Percentiles rank a stretch among this genome's conserved stretches.
Evolutionary conservation across 2,797 vertebrate genomes (phyloP).

Genomic region (Cheracebus regulus): DNA sequence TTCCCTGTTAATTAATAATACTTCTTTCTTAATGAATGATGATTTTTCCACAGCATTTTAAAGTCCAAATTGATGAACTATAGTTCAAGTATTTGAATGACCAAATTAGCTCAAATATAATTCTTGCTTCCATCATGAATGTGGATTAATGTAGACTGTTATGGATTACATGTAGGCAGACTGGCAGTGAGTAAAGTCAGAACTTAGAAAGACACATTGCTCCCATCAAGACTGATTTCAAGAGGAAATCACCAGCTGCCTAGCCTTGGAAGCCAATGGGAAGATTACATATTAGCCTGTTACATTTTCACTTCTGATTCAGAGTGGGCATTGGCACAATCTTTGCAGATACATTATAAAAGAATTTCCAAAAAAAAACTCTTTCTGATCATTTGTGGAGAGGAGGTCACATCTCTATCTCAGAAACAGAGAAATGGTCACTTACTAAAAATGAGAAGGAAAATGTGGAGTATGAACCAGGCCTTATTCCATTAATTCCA

Average conservation of each 20-base stretch:
- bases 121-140: not conserved
- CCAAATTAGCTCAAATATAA: constrained; percentile 5
- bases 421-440: not conserved
- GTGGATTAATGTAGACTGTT: not conserved
- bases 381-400: not conserved
- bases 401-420: not conserved
- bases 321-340: not conserved
- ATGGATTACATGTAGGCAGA: not conserved
- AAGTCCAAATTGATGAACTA: not conserved
- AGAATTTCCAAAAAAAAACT: not conserved
- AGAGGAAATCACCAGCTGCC: not conserved
- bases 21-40: not conserved
- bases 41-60: not conserved
- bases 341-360: not conserved
- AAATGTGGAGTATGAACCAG: not conserved
- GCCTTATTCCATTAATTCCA: not conserved
- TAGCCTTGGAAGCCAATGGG: not conserved
- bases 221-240: not conserved
- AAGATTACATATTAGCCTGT: not conserved
- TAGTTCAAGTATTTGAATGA: not conserved
- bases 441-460: not conserved
- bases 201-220: not conserved
- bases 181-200: not conserved
- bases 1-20: not conserved
- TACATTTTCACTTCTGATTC: not conserved